These are phyloP conservation scores for Strix occidentalis DNA, from an alignment of 2,797 vertebrate species.

Conservation along the genomic window DNA sequence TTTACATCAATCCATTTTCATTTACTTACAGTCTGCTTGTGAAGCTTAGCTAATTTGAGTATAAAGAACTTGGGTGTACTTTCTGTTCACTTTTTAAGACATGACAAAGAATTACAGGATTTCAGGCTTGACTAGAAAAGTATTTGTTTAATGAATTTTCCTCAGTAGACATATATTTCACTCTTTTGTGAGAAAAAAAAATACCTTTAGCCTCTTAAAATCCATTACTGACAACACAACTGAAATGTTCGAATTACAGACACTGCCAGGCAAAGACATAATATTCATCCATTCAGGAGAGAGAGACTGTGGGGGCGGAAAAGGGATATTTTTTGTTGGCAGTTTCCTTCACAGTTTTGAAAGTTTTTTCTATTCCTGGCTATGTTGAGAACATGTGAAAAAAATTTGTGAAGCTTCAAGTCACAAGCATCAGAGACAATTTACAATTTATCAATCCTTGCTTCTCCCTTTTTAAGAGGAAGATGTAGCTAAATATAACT, in stretches of 20 bases:
- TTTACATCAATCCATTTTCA: neutral
- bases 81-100: neutral
- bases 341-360: neutral
- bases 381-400: neutral
- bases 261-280: neutral
- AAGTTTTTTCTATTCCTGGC: neutral
- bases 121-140: neutral
- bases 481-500: neutral
- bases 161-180: neutral
- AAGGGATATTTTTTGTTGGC: neutral
- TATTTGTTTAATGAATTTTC: neutral
- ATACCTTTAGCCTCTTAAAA: neutral
- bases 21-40: neutral
- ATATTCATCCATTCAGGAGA: neutral
- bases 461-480: neutral
- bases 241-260: neutral
- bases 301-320: neutral
- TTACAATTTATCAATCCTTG: neutral
- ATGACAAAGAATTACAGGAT: neutral
- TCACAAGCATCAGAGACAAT: neutral
- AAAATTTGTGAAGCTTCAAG: neutral
- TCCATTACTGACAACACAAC: neutral
- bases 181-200: neutral
- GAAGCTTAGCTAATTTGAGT: neutral
- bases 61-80: neutral